phyloP scores from a whole-genome alignment of 2,113 vertebrate species.

The Murina feae region DNA sequence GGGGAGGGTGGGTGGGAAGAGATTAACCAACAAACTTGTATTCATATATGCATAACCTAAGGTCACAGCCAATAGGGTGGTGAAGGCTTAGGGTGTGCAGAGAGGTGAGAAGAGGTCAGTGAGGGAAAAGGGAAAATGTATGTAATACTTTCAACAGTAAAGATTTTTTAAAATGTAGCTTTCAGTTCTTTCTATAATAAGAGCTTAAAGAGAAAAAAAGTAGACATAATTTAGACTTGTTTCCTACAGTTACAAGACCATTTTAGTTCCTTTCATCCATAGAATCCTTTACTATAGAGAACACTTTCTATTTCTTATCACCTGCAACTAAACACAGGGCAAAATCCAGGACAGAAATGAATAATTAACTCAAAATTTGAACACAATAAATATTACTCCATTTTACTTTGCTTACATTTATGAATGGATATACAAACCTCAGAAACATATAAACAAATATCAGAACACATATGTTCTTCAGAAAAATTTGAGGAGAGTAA shows the following conservation, averaged over 20 bases:
- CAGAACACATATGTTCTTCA: not conserved
- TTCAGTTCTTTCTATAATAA: not conserved
- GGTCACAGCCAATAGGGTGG: too few species aligned
- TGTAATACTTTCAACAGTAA: too few species aligned
- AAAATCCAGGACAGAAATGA: slow-evolving; percentile 18
- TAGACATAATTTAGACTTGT: not conserved
- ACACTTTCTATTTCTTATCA: not conserved
- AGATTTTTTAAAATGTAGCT: not conserved
- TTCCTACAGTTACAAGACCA: not conserved
- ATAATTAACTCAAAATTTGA: not conserved
- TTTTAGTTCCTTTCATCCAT: not conserved
- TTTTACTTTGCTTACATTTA: not conserved
- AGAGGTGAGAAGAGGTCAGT: too few species aligned
- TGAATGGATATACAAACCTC: not conserved
- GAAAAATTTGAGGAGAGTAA: not conserved
- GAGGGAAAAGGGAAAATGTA: too few species aligned
- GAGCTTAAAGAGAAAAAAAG: not conserved
- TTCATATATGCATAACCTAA: too few species aligned
- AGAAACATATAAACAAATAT: not conserved
- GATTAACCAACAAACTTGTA: too few species aligned
- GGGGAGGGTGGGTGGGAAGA: too few species aligned
- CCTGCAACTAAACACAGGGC: not conserved
- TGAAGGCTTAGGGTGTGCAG: too few species aligned
- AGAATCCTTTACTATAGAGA: not conserved
- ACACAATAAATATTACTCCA: not conserved